Evolutionary conservation across 2,797 vertebrate genomes (phyloP).

Genomic region (Geotria australis): DNA sequence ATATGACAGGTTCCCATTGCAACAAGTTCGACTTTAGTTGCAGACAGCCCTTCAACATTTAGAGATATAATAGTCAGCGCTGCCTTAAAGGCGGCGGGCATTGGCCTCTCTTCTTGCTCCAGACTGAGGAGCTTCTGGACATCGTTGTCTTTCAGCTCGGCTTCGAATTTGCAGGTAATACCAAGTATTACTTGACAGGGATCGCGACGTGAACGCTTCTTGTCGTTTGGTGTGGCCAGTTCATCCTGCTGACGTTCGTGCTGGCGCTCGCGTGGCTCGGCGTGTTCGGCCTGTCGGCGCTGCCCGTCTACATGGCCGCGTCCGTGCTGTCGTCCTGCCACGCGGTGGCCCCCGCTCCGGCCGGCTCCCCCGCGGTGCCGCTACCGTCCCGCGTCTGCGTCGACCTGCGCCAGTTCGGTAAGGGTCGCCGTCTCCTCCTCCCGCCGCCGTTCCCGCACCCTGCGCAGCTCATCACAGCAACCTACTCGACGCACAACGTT

Average conservation of each 20-base stretch:
- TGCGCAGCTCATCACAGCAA: conserved; percentile 89
- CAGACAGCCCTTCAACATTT: no score
- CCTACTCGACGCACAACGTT: no score
- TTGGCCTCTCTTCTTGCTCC: no score
- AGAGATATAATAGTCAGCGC: no score
- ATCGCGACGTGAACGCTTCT: no score
- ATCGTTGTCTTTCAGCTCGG: no score
- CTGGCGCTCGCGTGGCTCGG: neutral
- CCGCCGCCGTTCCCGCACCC: conserved; percentile 1
- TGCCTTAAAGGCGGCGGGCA: no score
- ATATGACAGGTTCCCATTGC: no score
- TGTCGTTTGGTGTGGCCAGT: neutral
- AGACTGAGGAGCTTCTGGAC: no score
- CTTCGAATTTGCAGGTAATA: no score
- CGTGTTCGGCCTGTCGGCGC: neutral
- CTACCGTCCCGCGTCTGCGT: neutral
- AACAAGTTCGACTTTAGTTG: no score
- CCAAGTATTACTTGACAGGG: no score
- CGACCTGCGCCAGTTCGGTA: neutral
- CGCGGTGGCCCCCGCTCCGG: neutral
- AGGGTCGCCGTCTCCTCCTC: neutral
- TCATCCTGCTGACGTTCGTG: neutral
- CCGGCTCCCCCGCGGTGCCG: neutral
- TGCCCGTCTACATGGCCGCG: neutral
- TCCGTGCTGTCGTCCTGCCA: neutral